Evolutionary conservation across 2,113 vertebrate genomes (phyloP).

Genomic region (Dinomys branickii): DNA sequence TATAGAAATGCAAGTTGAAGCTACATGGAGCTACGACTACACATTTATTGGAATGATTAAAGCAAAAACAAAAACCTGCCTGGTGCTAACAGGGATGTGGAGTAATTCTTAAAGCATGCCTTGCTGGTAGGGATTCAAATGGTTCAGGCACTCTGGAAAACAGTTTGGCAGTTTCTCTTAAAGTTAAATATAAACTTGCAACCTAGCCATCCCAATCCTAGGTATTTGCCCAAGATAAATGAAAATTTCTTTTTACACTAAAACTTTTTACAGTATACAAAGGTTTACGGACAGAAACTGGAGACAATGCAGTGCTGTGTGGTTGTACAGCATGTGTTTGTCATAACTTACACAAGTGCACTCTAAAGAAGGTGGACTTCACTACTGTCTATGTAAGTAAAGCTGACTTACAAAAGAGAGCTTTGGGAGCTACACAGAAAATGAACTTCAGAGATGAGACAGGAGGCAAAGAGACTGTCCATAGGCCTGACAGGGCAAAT

Average conservation of each 20-base stretch:
- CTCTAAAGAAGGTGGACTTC: conserved; percentile 1
- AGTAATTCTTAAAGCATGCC: neutral
- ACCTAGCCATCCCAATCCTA: neutral
- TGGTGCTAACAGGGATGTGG: neutral
- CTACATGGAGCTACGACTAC: neutral
- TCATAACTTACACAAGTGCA: neutral
- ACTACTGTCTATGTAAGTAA: neutral
- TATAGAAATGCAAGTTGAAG: neutral
- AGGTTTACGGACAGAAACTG: conserved; percentile 23
- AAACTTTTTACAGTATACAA: neutral
- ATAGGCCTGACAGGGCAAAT: neutral
- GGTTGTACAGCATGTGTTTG: neutral
- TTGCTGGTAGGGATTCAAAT: neutral
- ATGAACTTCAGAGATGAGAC: neutral
- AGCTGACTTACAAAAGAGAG: conserved; percentile 22
- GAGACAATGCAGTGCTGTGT: neutral
- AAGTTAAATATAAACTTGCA: conserved; percentile 43
- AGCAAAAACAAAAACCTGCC: neutral
- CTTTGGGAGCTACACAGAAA: neutral
- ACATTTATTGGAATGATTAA: neutral
- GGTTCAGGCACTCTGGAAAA: conserved; percentile 1
- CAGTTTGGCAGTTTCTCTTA: conserved; percentile 32
- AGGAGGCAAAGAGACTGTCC: neutral
- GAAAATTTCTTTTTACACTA: conserved; percentile 24
- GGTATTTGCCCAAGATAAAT: neutral